phyloP scores from a whole-genome alignment of 1,140 invertebrate genomes.

The Zelostemma sp. region DNA sequence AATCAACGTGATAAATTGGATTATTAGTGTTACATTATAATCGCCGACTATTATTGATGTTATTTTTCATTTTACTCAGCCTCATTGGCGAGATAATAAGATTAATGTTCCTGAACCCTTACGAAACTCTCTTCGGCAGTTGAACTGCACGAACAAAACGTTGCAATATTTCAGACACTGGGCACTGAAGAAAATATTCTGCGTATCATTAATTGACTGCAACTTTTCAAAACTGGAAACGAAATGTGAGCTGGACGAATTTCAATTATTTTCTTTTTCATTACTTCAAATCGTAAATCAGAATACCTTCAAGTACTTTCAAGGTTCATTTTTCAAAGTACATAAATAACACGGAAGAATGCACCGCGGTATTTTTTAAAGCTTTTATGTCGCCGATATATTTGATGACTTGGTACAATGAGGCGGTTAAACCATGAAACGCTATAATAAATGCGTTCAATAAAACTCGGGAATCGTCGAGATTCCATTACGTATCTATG shows the following conservation, averaged over 20 bases:
- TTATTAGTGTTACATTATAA: background rate
- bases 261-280: too few relatives aligned
- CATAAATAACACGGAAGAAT: constrained; percentile 2
- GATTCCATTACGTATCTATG: constrained; percentile 33
- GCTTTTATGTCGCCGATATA: background rate
- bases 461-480: constrained; percentile 31
- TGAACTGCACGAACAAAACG: background rate
- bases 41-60: background rate
- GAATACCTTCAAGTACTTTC: too few relatives aligned
- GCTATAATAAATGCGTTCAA: constrained; percentile 34
- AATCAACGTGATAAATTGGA: background rate
- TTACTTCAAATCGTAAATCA: too few relatives aligned
- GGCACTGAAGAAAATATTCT: background rate
- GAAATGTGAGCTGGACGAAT: too few relatives aligned
- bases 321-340: too few relatives aligned
- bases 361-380: background rate
- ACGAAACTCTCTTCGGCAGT: constrained; percentile 14
- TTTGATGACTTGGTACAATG: constrained; percentile 16
- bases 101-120: constrained; percentile 19
- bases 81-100: constrained; percentile 14
- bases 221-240: too few relatives aligned
- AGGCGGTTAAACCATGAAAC: constrained; percentile 12
- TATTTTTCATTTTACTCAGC: constrained; percentile 1
- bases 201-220: background rate
- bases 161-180: background rate